Evolutionary conservation across 2,888 invertebrate species (phyloP), one percentile per base, ranked within the genome.

Genomic region (Drosophila crucigera): DNA sequence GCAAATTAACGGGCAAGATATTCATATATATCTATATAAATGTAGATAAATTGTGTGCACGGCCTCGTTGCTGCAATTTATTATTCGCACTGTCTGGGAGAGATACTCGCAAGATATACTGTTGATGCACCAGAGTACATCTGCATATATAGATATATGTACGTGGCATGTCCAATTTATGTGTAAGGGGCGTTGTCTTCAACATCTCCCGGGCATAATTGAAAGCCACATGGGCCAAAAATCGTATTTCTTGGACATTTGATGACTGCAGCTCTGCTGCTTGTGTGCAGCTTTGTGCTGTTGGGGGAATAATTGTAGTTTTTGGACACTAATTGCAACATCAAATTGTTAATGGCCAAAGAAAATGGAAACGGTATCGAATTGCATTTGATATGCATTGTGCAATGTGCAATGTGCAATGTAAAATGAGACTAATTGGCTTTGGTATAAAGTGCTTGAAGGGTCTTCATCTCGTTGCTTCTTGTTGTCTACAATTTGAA

Each of bases 1-100:
- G 80, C 78, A 81, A 81, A 81, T 81, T 83, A 76, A 66, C 64
- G 60, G 68, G 70, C 81, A 67, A 72, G 72, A 83, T 80, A 81
- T 81, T 80, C 71, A 80, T 82, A 69, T 25, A 49, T 5, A 55
- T 61, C 43, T 60, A 60, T 14, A 78, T 70, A 67, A 43, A 43
- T 47, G 47, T 59, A 49, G 55, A 61, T 61, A 83, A 83, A 79
- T 82, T 80, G 70, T 73, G 55, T 65, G 65, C 74, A 39, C 37
- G 65, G 49, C 47, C 67, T 37, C 60, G 60, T 52, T 65, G 73
- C 35, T 35, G 68, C 79, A 66, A 76, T 79, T 80, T 68, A 80
- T 68, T 59, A 53, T 64, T 22, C 63, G 16, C 53, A 58, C 55
- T 33, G 35, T 53, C 53, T 33, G 47, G 22, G 39, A 25, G 47